Base-by-base conservation (phyloP, 2,113 vertebrate species). In the Ellobius talpinus region DNA sequence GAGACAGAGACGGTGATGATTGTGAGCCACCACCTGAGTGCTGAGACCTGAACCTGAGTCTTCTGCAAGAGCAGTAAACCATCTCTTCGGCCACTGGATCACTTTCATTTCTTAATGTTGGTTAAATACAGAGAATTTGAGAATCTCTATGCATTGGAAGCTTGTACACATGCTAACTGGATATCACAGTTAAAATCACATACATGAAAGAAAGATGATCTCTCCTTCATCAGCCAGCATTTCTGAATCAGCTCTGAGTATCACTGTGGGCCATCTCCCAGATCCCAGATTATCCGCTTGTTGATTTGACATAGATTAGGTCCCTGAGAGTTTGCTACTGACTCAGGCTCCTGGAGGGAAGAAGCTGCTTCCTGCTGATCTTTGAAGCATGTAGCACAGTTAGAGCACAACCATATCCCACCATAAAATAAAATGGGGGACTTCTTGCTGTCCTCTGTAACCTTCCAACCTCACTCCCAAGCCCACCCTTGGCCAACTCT, bases 331-430 rank as follows among this genome's bases (percentile, higher is more conserved):
- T 85, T 74, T 91, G 52, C 52, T 93, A 63, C 4, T 91, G 78
- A 95, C 87, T 94, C 79, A 91, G 45, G 52, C 47, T 87, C 55
- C 39, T 93, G 89, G 77, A 93, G 45, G 74, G 65, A 36, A 97
- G 89, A 91, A 76, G 24, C 47, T 77, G 33, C 52, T 92, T 95
- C 24, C 55, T 93, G 47, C 14, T 33, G 21, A 95, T 65, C n/a
- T 39, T 82, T 74, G n/a, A 9, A 89, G 26, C 36, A 50, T 8
- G 58, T 39, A 58, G 36, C 31, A 58, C 45, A 73, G 29, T 63
- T 58, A 81, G 47, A 79, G 39, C 21, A 81, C 76, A 74, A 73
- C 4, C 31, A 52, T 52, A 66, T 47, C 11, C 29, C 85, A 72
- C 33, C 33, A 12, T 50, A 47, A 58, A 78, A 66, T 70, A 87